Evolutionary conservation across 1,140 invertebrate species (phyloP).

Genomic region (Laodelphax striatellus): DNA sequence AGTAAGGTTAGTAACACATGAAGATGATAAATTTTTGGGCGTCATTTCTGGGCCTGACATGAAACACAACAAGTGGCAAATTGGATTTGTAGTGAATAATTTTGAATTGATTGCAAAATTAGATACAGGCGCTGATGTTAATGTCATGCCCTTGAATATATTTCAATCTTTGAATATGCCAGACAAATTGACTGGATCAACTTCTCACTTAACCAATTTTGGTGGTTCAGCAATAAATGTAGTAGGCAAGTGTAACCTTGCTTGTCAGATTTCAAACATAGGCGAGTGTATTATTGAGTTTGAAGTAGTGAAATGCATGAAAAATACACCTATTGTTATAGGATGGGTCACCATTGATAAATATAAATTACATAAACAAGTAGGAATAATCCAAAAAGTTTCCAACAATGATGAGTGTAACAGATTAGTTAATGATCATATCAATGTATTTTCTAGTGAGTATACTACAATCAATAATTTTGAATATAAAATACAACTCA

Average conservation of each 20-base stretch:
- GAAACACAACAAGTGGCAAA: no score
- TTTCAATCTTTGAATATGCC: no score
- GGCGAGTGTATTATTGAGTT: no score
- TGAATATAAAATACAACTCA: background rate
- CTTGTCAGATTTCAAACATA: no score
- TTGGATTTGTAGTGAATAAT: background rate
- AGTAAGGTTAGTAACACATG: background rate
- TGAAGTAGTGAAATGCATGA: no score
- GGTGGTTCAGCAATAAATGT: no score
- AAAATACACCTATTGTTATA: no score
- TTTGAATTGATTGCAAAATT: background rate
- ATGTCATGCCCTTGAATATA: background rate
- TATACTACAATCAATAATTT: background rate
- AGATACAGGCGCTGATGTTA: background rate
- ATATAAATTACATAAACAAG: background rate
- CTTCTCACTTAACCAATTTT: no score
- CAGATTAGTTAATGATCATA: background rate
- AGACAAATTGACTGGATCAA: no score
- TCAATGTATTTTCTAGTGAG: background rate
- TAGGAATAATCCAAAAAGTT: background rate
- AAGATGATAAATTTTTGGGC: background rate
- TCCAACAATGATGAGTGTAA: background rate
- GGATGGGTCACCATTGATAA: no score
- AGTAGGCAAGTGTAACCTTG: no score
- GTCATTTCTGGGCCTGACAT: background rate